phyloP scores from a whole-genome alignment of 2,113 vertebrate genomes.

The cat (Felis catus) region F.catus_Fca126_mat1.0 CM031419.1:151421001-151421500 shows the following conservation, averaged over 20 bases:
- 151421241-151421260: constrained; percentile 66
- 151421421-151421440: constrained; percentile 73
- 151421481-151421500: constrained; percentile 40
- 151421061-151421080: constrained; percentile 81
- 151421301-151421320: constrained; percentile 76
- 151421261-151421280: constrained; percentile 78
- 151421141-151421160: constrained; percentile 79
- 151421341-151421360: constrained; percentile 91
- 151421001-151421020: constrained; percentile 80
- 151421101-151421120: constrained; percentile 81
- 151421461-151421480: constrained; percentile 39
- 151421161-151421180: constrained; percentile 80
- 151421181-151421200: constrained; percentile 81
- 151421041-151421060: constrained; percentile 82
- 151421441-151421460: constrained; percentile 53
- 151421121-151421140: constrained; percentile 81
- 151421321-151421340: constrained; percentile 91
- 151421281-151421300: constrained; percentile 74
- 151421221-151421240: constrained; percentile 74
- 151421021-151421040: constrained; percentile 82
- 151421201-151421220: constrained; percentile 77
- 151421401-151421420: constrained; percentile 86
- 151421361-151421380: constrained; percentile 92
- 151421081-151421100: constrained; percentile 78
- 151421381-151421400: constrained; percentile 88